These are phyloP conservation scores for Oxyteleia sp. DNA, from an alignment of 2,888 invertebrate genomes.

Conservation along the genomic window DNA sequence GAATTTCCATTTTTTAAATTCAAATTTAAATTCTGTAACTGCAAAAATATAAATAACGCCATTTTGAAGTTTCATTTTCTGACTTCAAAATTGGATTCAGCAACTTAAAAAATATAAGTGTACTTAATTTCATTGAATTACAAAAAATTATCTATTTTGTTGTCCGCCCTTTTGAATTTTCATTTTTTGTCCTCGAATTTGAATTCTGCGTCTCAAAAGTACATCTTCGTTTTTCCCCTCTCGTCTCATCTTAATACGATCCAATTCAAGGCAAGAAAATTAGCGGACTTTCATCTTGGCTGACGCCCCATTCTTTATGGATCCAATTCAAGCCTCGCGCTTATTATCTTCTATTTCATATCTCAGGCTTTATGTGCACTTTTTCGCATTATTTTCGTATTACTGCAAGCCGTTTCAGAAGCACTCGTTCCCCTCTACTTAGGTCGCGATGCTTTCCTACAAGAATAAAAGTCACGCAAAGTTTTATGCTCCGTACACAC, in stretches of 20 bases:
- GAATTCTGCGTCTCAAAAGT: no score
- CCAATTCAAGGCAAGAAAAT: slow-evolving; percentile 14
- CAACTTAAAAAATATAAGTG: no score
- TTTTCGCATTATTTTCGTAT: slow-evolving; percentile 34
- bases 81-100: no score
- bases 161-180: no score
- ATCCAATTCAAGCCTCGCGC: slow-evolving; percentile 29
- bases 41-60: no score
- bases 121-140: no score
- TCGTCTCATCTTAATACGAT: slow-evolving; percentile 10
- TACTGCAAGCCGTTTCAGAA: slow-evolving; percentile 21
- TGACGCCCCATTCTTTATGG: slow-evolving; percentile 32
- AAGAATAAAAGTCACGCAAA: slow-evolving; percentile 38
- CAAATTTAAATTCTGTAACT: no score
- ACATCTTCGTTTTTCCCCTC: no score
- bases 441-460: slow-evolving; percentile 24
- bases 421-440: slow-evolving; percentile 25
- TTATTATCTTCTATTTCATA: slow-evolving; percentile 47
- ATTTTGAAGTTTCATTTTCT: no score
- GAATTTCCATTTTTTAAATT: no score
- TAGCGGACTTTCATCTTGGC: slow-evolving; percentile 1
- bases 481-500: slow-evolving; percentile 31
- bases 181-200: no score
- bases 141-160: no score
- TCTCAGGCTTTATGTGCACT: slow-evolving; percentile 20